Evolutionary conservation across 2,797 vertebrate species (phyloP), one percentile per base, ranked within the genome.

Genomic region (Sebastes itinus): DNA sequence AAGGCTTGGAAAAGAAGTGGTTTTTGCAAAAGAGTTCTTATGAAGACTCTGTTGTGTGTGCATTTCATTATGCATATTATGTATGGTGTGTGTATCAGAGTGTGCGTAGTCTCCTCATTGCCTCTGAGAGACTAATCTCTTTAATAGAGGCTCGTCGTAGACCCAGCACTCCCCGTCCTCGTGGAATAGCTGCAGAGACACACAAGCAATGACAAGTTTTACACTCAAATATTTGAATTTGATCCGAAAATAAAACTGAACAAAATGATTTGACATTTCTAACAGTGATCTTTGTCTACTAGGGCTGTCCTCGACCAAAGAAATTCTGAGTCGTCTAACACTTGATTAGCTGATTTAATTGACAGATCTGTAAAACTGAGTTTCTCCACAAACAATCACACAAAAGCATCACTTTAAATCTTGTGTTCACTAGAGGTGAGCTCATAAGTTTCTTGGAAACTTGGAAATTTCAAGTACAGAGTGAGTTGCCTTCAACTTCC

Each of bases 131-230:
- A 93, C 95, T 32, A 97, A 94, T 94, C 98, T 96, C 91, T 99
- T 99, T 93, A 99, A 80, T 75, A 99, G 96, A 2, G 98, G 99
- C 87, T 99, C 97, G 0, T 99, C 99, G 1, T 99, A 99, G 70
- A 99, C 97, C 98, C 99, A 99, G 93, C 97, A 99, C 90, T 99
- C 98, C 16, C 98, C 98, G 3, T 99, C 99, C 93, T 99, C 98
- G 0, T 99, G 99, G 95, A 99, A 99, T 3, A 99, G 86, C 98
- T 99, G 82, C 70, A 91, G 81, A 83, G 69, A 90, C 42, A 88
- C 23, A 90, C 28, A 84, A 80, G 46, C 7, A 78, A 55, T 6
- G 59, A 82, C 4, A 20, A 72, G 27, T 13, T 66, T 75, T 28
- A 70, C 2, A 32, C 22, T 32, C 5, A 55, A 13, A 64, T 22